phyloP scores from a whole-genome alignment of 2,888 invertebrate species.

The Rhimphoctona megacephalus region DNA sequence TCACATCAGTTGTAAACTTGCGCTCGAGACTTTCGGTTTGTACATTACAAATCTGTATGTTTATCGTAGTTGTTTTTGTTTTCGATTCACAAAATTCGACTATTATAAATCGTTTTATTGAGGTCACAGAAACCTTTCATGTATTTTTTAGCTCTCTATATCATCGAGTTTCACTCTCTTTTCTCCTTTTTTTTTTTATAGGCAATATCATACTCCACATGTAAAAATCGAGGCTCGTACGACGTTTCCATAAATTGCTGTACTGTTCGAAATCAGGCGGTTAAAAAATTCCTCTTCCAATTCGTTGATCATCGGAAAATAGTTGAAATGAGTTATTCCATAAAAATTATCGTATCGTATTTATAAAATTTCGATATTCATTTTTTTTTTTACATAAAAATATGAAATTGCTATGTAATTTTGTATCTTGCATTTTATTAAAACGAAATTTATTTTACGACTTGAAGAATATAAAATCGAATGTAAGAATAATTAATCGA shows the following conservation, averaged over 20 bases:
- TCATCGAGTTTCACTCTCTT: slow-evolving; percentile 35
- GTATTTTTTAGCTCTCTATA: slow-evolving; percentile 28
- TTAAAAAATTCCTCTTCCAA: background rate
- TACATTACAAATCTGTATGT: background rate
- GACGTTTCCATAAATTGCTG: background rate
- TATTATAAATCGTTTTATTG: slow-evolving; percentile 35
- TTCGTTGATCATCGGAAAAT: background rate
- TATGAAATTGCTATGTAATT: background rate
- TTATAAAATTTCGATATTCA: background rate
- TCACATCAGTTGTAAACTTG: slow-evolving; percentile 6
- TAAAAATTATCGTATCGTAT: background rate
- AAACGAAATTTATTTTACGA: background rate
- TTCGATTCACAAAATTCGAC: slow-evolving; percentile 6
- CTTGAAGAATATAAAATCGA: background rate
- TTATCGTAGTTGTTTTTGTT: slow-evolving; percentile 4
- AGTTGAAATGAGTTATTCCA: background rate
- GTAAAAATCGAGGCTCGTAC: background rate
- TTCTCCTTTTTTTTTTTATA: slow-evolving; percentile 22
- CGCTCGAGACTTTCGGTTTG: slow-evolving; percentile 1
- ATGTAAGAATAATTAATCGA: background rate
- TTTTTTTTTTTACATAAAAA: background rate
- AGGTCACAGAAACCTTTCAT: slow-evolving; percentile 46
- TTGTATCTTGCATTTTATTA: background rate
- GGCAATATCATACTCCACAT: background rate
- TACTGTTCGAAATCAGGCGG: background rate